Conservation (phyloP, 2,113 vertebrate species). For the Onychostoma macrolepis region DNA sequence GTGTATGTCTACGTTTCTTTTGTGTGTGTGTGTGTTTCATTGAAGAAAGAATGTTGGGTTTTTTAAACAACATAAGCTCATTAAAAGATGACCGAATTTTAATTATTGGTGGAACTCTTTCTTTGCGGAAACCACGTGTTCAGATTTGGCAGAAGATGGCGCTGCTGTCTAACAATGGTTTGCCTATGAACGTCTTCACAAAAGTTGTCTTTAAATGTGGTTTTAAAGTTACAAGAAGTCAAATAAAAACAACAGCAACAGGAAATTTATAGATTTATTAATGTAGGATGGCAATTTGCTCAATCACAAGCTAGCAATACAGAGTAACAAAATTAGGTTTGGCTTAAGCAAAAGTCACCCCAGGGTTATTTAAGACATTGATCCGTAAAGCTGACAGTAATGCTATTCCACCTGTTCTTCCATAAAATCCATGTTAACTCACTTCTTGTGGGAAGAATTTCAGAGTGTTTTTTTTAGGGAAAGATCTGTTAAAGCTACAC, state of each 20-base stretch:
- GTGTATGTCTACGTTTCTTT: too few species aligned
- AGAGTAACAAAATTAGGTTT: not conserved
- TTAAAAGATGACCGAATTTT: not conserved
- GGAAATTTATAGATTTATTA: not conserved
- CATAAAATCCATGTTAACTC: not conserved
- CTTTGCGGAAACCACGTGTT: not conserved
- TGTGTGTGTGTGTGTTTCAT: not conserved
- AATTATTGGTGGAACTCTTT: not conserved
- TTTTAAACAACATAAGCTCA: not conserved
- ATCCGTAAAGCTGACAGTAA: not conserved
- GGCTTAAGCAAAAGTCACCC: not conserved
- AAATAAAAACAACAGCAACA: not conserved
- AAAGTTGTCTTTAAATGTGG: not conserved
- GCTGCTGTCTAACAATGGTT: constrained; percentile 60
- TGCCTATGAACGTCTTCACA: not conserved
- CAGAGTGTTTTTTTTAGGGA: not conserved
- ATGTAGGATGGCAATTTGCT: not conserved
- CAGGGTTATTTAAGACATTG: not conserved
- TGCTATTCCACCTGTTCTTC: not conserved
- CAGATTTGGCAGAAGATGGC: constrained; percentile 68
- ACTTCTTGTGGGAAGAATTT: not conserved
- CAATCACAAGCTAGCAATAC: not conserved
- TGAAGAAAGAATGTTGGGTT: not conserved
- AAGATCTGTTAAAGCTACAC: not conserved
- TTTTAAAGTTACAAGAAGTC: not conserved